These are phyloP conservation scores for Gambusia holbrooki DNA, from an alignment of 2,113 vertebrate species.

Conservation along the genomic window DNA sequence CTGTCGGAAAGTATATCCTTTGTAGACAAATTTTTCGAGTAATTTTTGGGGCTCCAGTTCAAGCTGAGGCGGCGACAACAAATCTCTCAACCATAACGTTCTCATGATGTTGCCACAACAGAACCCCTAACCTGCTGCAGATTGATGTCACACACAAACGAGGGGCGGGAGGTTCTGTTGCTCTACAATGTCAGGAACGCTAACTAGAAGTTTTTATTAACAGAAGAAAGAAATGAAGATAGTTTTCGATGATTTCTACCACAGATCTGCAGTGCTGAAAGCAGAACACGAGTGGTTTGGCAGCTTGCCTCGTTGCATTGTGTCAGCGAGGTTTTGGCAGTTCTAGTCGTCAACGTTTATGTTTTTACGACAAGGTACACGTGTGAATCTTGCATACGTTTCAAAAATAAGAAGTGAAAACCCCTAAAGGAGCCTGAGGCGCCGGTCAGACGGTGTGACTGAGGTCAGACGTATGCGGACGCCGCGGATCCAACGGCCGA, in stretches of 20 bases:
- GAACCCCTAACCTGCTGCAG: slow-evolving; percentile 35
- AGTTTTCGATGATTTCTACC: not conserved
- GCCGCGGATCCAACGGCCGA: slow-evolving; percentile 41
- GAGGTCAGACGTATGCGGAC: slow-evolving; percentile 39
- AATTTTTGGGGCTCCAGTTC: not conserved
- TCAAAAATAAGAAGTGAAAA: not conserved
- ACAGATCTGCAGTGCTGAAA: not conserved
- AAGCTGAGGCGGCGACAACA: slow-evolving; percentile 1
- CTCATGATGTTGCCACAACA: slow-evolving; percentile 76
- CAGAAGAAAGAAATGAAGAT: not conserved
- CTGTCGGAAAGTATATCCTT: not conserved
- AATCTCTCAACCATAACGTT: slow-evolving; percentile 64
- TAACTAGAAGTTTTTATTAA: not conserved
- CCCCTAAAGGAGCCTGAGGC: too few relatives aligned
- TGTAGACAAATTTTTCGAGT: not conserved
- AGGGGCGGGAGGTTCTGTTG: too few relatives aligned
- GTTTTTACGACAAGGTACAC: not conserved
- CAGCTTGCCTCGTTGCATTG: not conserved
- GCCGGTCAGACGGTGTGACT: not conserved
- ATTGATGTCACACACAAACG: slow-evolving; percentile 25
- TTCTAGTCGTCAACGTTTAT: not conserved
- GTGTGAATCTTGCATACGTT: not conserved
- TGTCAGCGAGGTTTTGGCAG: not conserved
- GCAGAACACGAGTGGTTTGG: not conserved
- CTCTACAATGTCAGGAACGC: not conserved